Conservation (phyloP, 2,888 invertebrate genomes). For the Busseola fusca region DNA sequence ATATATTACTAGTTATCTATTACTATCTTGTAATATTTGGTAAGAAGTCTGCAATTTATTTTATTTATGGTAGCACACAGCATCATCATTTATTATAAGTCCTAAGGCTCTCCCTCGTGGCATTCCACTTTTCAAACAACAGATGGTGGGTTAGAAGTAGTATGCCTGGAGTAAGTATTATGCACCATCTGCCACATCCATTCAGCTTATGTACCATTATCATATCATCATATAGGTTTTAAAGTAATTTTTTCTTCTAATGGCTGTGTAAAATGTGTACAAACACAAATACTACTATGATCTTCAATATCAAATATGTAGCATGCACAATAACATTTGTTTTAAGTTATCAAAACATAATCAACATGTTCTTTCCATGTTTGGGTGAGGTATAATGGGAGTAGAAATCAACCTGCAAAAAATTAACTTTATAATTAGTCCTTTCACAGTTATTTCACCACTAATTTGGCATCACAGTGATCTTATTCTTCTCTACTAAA, state of each 20-base stretch:
- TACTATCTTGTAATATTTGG: neutral
- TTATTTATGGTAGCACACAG: neutral
- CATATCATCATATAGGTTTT: neutral
- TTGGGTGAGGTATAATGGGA: constrained; percentile 8
- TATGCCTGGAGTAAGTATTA: neutral
- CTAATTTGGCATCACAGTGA: neutral
- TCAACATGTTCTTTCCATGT: neutral
- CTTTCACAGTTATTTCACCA: neutral
- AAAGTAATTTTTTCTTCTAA: neutral
- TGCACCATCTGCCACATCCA: no score
- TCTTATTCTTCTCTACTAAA: neutral
- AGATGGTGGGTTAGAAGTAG: neutral
- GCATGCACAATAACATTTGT: constrained; percentile 9
- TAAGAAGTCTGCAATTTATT: neutral
- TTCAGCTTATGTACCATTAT: neutral
- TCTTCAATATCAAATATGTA: constrained; percentile 8
- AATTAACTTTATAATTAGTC: neutral
- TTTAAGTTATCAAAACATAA: constrained; percentile 24
- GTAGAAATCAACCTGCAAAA: neutral
- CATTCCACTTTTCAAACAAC: neutral
- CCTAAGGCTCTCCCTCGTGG: neutral
- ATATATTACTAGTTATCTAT: neutral
- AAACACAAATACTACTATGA: constrained; percentile 3
- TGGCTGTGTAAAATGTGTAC: no score
- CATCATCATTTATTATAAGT: neutral